Evolutionary conservation across 2,888 invertebrate species (phyloP).

Genomic region (Entomobrya multifasciata): DNA sequence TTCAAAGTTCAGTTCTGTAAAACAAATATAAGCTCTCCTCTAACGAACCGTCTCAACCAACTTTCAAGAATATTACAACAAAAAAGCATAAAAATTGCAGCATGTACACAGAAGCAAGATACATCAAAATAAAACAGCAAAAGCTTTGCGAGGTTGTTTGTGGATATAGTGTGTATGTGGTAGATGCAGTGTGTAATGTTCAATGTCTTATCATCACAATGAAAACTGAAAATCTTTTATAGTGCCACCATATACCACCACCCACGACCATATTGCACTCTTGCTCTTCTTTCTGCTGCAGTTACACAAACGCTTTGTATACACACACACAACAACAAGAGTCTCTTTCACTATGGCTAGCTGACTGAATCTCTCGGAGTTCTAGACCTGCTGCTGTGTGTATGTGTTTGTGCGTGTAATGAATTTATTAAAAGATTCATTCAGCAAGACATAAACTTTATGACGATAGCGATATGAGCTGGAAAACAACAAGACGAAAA

Average conservation of each 20-base stretch:
- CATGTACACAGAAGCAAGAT: background rate
- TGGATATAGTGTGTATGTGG: background rate
- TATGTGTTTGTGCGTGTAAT: slow-evolving; percentile 60
- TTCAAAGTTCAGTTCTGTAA: too few species aligned
- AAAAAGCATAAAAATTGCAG: slow-evolving; percentile 31
- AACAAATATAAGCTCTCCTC: too few species aligned
- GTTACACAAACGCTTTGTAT: slow-evolving; percentile 1
- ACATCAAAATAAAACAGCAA: background rate
- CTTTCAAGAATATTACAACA: background rate
- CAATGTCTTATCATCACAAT: slow-evolving; percentile 30
- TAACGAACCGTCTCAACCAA: too few species aligned
- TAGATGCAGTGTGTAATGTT: slow-evolving; percentile 12
- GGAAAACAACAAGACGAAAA: background rate
- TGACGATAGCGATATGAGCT: slow-evolving; percentile 50
- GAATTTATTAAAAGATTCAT: slow-evolving; percentile 71
- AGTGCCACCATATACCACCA: background rate
- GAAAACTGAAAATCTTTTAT: slow-evolving; percentile 35
- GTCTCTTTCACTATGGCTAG: background rate
- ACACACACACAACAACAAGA: background rate
- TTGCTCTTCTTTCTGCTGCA: slow-evolving; percentile 5
- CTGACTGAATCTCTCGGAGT: background rate
- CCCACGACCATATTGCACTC: slow-evolving; percentile 32
- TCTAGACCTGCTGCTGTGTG: slow-evolving; percentile 52
- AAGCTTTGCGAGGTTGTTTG: background rate
- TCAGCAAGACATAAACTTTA: slow-evolving; percentile 66